Evolutionary conservation across 1,140 invertebrate species (phyloP).

Genomic region (Polypedilum pembai): DNA sequence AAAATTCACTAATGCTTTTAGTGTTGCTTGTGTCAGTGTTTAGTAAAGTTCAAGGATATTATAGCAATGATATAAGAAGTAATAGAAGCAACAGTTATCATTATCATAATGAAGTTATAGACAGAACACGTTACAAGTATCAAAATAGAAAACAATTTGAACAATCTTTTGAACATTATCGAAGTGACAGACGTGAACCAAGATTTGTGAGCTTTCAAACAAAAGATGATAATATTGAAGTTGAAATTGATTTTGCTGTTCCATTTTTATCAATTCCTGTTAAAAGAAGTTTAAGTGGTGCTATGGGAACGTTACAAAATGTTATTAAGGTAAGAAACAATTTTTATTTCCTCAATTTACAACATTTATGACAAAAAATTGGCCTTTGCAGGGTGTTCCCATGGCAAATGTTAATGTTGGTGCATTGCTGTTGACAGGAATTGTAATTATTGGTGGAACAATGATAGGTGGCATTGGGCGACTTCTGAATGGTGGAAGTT

Average conservation of each 20-base stretch:
- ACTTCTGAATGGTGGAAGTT: not conserved
- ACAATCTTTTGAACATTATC: constrained; percentile 14
- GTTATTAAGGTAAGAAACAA: not conserved
- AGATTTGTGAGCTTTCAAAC: constrained; percentile 24
- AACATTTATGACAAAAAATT: not conserved
- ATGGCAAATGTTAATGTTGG: constrained; percentile 39
- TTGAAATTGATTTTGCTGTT: constrained; percentile 21
- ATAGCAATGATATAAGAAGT: not conserved
- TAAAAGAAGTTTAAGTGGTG: not conserved
- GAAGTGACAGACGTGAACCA: constrained; percentile 21
- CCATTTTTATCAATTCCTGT: constrained; percentile 21
- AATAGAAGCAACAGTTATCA: not conserved
- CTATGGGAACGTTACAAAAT: constrained; percentile 23
- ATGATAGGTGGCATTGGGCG: not conserved
- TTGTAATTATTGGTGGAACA: constrained; percentile 35
- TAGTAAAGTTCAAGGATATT: not conserved
- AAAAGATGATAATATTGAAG: constrained; percentile 26
- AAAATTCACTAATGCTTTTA: not conserved
- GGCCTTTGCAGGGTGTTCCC: constrained; percentile 24
- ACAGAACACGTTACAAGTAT: not conserved
- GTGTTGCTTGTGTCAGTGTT: not conserved
- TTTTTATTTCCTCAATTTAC: not conserved
- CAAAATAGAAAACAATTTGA: not conserved
- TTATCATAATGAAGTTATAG: not conserved
- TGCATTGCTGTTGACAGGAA: constrained; percentile 36